These are phyloP conservation scores for Sarcophaga carnaria DNA, from an alignment of 2,888 invertebrate genomes.

Conservation along the genomic window DNA sequence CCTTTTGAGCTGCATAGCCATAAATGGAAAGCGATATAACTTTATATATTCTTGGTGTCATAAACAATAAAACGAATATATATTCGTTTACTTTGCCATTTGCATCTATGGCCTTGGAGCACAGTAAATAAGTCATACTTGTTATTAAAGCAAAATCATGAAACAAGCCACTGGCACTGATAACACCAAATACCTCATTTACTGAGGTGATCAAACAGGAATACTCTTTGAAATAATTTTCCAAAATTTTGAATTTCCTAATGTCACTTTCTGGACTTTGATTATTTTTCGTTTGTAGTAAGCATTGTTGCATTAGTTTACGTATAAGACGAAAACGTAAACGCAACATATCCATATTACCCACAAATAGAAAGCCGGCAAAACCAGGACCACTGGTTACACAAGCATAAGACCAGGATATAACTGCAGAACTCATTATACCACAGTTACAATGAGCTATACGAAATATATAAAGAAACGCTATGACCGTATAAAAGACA, in stretches of 20 bases:
- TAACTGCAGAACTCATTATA: constrained; percentile 72
- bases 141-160: constrained; percentile 78
- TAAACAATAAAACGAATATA: constrained; percentile 72
- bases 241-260: constrained; percentile 42
- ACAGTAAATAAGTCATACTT: constrained; percentile 75
- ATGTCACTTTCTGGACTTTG: neutral
- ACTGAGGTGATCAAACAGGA: constrained; percentile 72
- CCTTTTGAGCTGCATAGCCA: constrained; percentile 74
- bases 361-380: constrained; percentile 74
- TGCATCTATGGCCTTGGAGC: constrained; percentile 74
- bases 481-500: constrained; percentile 66
- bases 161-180: constrained; percentile 72
- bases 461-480: constrained; percentile 73
- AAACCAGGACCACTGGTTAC: constrained; percentile 73
- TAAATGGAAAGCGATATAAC: constrained; percentile 74
- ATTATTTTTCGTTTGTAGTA: neutral
- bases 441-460: constrained; percentile 75
- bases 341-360: constrained; percentile 76
- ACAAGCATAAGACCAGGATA: constrained; percentile 73
- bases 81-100: constrained; percentile 71
- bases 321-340: constrained; percentile 76
- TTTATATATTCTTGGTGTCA: constrained; percentile 75
- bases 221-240: constrained; percentile 70
- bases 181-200: constrained; percentile 73
- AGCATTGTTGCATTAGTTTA: constrained; percentile 63